Evolutionary conservation across 2,797 vertebrate genomes (phyloP).

Genomic region (Nannoperca australis): DNA sequence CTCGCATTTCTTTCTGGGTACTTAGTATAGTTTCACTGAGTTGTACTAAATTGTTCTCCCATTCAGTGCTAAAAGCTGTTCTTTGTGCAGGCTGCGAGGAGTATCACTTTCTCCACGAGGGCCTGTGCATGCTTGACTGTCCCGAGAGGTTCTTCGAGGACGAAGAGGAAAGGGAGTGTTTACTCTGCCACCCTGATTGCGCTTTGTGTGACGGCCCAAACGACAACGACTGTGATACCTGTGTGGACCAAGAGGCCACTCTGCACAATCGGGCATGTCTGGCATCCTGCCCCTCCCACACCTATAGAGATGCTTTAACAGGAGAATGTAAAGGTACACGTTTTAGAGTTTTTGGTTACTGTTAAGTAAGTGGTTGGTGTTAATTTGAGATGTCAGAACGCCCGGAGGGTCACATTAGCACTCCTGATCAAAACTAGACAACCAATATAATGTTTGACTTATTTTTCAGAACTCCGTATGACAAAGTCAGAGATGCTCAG

Average conservation of each 20-base stretch:
- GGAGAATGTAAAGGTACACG: constrained; percentile 87
- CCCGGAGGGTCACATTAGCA: neutral
- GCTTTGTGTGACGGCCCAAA: constrained; percentile 86
- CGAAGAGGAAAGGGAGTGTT: constrained; percentile 75
- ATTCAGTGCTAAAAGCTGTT: constrained; percentile 22
- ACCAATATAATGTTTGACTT: neutral
- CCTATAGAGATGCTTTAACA: constrained; percentile 81
- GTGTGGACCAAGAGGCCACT: constrained; percentile 60
- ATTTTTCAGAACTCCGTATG: neutral
- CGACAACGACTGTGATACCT: constrained; percentile 85
- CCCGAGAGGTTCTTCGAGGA: constrained; percentile 86
- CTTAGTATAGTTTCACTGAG: constrained; percentile 6
- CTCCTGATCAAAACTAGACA: constrained; percentile 1
- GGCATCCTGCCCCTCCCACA: constrained; percentile 83
- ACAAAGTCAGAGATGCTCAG: constrained; percentile 32
- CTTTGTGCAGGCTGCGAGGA: constrained; percentile 86
- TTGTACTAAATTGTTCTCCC: constrained; percentile 14
- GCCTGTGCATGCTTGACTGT: constrained; percentile 86
- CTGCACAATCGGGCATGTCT: constrained; percentile 86
- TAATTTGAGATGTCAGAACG: neutral
- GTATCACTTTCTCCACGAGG: constrained; percentile 84
- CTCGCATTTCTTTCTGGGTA: neutral
- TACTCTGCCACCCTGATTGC: constrained; percentile 87
- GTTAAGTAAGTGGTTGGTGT: neutral
- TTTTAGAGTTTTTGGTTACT: neutral